Conservation (phyloP, 2,888 invertebrate genomes). For the Calliphora vomitoria region DNA sequence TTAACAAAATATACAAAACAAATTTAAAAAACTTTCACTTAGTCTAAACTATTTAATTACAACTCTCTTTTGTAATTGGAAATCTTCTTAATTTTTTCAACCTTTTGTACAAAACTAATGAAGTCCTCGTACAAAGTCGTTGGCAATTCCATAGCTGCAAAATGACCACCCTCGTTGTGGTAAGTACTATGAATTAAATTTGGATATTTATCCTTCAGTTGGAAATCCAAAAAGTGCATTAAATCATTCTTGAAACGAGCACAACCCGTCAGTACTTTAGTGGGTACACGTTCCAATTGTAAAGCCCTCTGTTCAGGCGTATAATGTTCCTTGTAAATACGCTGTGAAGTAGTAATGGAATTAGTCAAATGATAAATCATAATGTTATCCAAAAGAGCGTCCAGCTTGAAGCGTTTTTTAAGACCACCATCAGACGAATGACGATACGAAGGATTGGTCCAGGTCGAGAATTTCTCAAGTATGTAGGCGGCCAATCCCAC, state of each 20-base stretch:
- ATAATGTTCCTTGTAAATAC: slow-evolving; percentile 89
- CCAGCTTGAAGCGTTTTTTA: slow-evolving; percentile 85
- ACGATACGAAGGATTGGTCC: slow-evolving; percentile 87
- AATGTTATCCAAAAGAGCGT: slow-evolving; percentile 88
- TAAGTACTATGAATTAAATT: slow-evolving; percentile 89
- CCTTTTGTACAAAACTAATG: slow-evolving; percentile 86
- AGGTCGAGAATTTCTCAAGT: slow-evolving; percentile 93
- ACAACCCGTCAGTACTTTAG: slow-evolving; percentile 90
- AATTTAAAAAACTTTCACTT: background rate
- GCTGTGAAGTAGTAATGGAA: slow-evolving; percentile 89
- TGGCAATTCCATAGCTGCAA: slow-evolving; percentile 93
- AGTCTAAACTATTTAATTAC: background rate
- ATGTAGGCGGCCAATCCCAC: slow-evolving; percentile 95
- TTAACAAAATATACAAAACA: background rate
- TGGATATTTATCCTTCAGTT: slow-evolving; percentile 87
- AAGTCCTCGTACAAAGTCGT: slow-evolving; percentile 89
- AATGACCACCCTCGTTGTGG: slow-evolving; percentile 92
- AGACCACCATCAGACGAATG: slow-evolving; percentile 88
- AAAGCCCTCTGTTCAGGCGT: slow-evolving; percentile 76
- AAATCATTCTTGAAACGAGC: slow-evolving; percentile 91
- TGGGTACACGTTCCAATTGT: slow-evolving; percentile 86
- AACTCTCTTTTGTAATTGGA: slow-evolving; percentile 52
- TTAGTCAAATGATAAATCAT: slow-evolving; percentile 92
- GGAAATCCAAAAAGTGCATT: slow-evolving; percentile 86
- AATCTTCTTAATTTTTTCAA: slow-evolving; percentile 74